Base-by-base conservation (phyloP, 2,888 invertebrate genomes). In the Allygus modestus region DNA sequence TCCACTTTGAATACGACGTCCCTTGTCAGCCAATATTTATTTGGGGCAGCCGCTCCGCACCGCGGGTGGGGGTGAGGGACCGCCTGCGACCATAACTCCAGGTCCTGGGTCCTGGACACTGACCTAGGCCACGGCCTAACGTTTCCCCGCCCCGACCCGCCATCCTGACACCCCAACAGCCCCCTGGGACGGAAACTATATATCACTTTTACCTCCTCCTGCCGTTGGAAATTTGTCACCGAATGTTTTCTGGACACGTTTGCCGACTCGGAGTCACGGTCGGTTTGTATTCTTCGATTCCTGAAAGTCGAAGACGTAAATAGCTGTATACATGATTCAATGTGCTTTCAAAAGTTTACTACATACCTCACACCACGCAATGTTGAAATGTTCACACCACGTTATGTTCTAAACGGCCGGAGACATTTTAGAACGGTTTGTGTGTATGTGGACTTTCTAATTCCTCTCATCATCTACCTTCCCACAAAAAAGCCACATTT, bases 171-270 rank as follows among this genome's bases (percentile, higher is more conserved):
- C 61, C 26, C 61, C 20, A n/a, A 23, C 23, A 5, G 33, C 7
- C 71, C 41, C 37, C 2, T 5, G 71, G 71, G 71, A 41, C 71
- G 71, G 71, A 71, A 71, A 17, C 71, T 26, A 41, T 71, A 71
- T 23, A n/a, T 71, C 71, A 71, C 71, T 71, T 71, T 71, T 71
- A 71, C 69, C 69, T 1, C 41, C 71, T 11, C 31, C 71, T 41
- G 41, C 41, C 20, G 71, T 41, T 12, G 41, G 23, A 1, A 71
- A 71, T 71, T 71, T 71, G 71, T 71, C 71, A 71, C 37, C 71
- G 17, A 71, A 37, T 37, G 71, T 33, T 71, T 61, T 41, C 71
- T 20, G 20, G 71, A 71, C 71, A 71, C 71, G 41, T 71, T 71
- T 71, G 20, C 11, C 71, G 71, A 20, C 41, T 33, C n/a, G 37